These are phyloP conservation scores for Carlito syrichta DNA, from an alignment of 2,113 vertebrate genomes.

Conservation along the genomic window DNA sequence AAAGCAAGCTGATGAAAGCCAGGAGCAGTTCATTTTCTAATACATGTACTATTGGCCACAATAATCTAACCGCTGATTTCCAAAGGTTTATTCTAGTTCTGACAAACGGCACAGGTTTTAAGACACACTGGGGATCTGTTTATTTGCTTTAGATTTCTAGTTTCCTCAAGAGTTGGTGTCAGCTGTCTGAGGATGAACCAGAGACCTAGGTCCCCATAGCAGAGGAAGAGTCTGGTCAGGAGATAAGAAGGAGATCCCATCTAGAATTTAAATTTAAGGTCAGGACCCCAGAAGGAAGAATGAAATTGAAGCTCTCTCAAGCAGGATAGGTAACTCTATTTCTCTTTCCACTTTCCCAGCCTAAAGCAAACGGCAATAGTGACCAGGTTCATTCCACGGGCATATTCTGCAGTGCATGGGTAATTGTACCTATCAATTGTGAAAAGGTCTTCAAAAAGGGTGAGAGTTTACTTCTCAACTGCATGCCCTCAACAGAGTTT, in stretches of 20 bases:
- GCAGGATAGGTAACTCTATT: background rate
- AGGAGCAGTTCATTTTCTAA: background rate
- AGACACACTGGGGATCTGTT: background rate
- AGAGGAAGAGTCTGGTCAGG: background rate
- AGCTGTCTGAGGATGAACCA: background rate
- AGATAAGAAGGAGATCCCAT: background rate
- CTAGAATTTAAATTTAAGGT: background rate
- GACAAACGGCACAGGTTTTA: background rate
- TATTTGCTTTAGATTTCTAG: background rate
- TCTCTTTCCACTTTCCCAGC: background rate
- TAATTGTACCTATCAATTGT: background rate
- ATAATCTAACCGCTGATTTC: background rate
- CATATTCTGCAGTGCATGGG: background rate
- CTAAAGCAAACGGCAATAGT: background rate
- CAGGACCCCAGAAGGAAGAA: background rate
- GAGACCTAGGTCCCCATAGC: background rate
- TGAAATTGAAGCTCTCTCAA: background rate
- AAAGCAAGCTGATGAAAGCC: background rate
- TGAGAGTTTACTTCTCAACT: background rate
- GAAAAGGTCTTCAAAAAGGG: background rate
- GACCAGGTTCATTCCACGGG: background rate
- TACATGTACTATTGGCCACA: background rate
- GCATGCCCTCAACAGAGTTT: background rate
- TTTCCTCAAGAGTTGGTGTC: background rate
- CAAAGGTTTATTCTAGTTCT: conserved; percentile 8